phyloP scores from a whole-genome alignment of 2,797 vertebrate species.

The Nyctalus aviator region DNA sequence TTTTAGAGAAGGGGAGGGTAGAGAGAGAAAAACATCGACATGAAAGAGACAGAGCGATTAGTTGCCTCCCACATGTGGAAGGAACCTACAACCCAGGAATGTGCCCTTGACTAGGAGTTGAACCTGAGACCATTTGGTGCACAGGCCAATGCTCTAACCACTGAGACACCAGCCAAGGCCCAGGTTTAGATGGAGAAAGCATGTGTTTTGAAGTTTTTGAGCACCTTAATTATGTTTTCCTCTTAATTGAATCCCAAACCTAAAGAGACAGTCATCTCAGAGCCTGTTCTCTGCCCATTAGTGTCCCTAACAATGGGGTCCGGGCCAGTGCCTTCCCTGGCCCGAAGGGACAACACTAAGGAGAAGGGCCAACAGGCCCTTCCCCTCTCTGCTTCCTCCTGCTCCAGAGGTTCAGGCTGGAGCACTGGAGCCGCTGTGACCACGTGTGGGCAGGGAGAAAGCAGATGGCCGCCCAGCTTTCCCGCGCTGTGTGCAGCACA shows the following conservation, averaged over 20 bases:
- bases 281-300: neutral
- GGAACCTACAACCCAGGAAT: too few species aligned
- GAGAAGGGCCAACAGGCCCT: neutral
- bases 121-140: too few species aligned
- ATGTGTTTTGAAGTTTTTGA: neutral
- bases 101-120: too few species aligned
- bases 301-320: neutral
- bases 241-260: neutral
- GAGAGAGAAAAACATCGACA: too few species aligned
- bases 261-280: neutral
- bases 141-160: too few species aligned
- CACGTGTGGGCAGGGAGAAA: neutral
- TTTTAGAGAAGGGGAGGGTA: too few species aligned
- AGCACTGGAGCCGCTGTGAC: too few species aligned
- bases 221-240: neutral
- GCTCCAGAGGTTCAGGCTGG: neutral
- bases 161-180: too few species aligned
- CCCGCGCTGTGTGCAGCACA: rapidly evolving
- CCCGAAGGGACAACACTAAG: neutral
- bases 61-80: too few species aligned
- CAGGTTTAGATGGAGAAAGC: neutral
- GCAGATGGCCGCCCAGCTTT: neutral
- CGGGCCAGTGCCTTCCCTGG: too few species aligned
- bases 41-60: too few species aligned
- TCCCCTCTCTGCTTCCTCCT: neutral